Base-by-base conservation (phyloP, 2,888 invertebrate genomes). In the Euzophera pinguis region DNA sequence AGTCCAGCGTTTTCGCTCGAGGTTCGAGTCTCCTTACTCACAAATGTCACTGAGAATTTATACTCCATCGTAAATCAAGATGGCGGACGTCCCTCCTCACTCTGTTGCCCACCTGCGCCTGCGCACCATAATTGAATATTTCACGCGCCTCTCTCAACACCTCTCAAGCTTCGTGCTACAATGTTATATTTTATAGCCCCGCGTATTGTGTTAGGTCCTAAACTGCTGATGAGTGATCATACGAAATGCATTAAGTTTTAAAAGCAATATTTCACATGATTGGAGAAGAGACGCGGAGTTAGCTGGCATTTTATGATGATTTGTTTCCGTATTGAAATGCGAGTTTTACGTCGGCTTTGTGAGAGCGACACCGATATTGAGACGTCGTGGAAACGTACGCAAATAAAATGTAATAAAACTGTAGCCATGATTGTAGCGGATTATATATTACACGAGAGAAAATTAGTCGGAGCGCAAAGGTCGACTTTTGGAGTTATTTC, bases 101-200 rank as follows among this genome's bases (percentile, higher is more conserved):
- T 16, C 39, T 39, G 16, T 64, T 57, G 59, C 78, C 75, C 77
- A 83, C 82, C 81, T 86, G 89, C 85, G 86, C 78, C 79, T 66
- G 85, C 71, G 84, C 84, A 78, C 73, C 72, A 84, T 88, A 90
- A 90, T 90, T 90, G 90, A 90, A 90, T 90, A 90, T 89, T 88
- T 82, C 86, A 83, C 84, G 86, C 81, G 68, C 68, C 74, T 74
- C 86, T 84, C 88, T 89, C 90, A 89, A 90, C 90, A 90, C 90
- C 89, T 90, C 73, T 90, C 73, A 75, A 72, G 69, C 74, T 71
- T 75, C 71, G 70, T 64, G 64, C 73, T 88, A 90, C 90, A 90
- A 84, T 87, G 90, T 90, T 82, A 80, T 74, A 58, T 80, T 88
- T 90, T 88, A 90, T 78, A 71, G 72, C 84, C 73, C 63, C 64